Evolutionary conservation across 2,113 vertebrate species (phyloP), one percentile per base, ranked within the genome.

Genomic region (Pluvialis apricaria): DNA sequence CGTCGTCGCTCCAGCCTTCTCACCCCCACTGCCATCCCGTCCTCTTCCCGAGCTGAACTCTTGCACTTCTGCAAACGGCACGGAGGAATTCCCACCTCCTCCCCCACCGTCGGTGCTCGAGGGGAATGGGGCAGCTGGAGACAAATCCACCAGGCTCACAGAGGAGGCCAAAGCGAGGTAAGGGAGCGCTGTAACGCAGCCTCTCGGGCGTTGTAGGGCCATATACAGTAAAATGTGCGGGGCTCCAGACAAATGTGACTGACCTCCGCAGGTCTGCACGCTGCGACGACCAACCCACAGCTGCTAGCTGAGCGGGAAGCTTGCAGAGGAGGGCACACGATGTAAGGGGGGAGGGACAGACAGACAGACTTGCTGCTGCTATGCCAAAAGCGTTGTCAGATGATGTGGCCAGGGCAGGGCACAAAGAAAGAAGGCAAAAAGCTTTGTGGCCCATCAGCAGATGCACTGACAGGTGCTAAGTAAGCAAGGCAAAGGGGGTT

Each of bases 21-120:
- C 95, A 54, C 93, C 94, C 5, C 96, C 97, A 1, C 95, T 92
- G 4, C 96, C 97, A 1, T 90, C 95, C 36, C 51, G 3, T 69
- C 90, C 92, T 70, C 76, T 66, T 54, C 78, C 96, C 49, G 88
- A 97, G 95, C 62, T 32, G 8, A 93, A 86, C 92, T 90, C 92
- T 31, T 64, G 95, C 52, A 34, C 88, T 85, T 73, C 93, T 51
- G 60, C 79, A 40, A 52, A 65, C 0, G 10, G 49, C 68, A 15
- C 3, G 0, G 98, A 98, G 12, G 98, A 98, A 94, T 98, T 98
- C 80, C 98, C 98, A 36, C 95, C 92, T 89, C 96, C 94, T 3
- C 90, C 97, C 36, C 82, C 86, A 15, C 81, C 42, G 3, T 20
- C 3, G 25, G 9, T 12, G 5, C 94, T 42, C 13, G 96, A 97